These are phyloP conservation scores for Otolemur crassicaudatus DNA, from an alignment of 2,797 vertebrate genomes.

Conservation along the genomic window DNA sequence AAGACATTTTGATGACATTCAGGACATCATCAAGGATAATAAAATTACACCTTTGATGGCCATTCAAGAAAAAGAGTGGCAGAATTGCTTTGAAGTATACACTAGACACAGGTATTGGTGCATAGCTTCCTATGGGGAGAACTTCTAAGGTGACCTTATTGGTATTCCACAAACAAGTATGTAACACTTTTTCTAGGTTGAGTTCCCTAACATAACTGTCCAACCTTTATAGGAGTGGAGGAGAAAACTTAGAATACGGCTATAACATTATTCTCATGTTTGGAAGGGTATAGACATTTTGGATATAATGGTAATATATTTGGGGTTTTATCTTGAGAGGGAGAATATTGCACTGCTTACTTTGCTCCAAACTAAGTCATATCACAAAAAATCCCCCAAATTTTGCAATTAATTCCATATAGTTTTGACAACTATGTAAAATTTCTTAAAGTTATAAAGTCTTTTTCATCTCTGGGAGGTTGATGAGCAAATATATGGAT, in stretches of 20 bases:
- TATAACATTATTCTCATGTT: not conserved
- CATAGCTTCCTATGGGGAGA: too few relatives aligned
- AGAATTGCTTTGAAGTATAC: too few relatives aligned
- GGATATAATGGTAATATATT: not conserved
- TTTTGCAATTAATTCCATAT: not conserved
- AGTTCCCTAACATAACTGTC: too few relatives aligned
- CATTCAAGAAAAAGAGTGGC: too few relatives aligned
- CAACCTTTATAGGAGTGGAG: not conserved
- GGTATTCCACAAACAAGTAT: too few relatives aligned
- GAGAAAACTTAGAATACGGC: not conserved
- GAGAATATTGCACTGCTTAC: not conserved
- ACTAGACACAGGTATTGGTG: too few relatives aligned
- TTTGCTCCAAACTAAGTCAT: not conserved
- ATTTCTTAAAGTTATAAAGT: conserved; percentile 22
- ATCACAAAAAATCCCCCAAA: not conserved
- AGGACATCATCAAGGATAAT: too few relatives aligned
- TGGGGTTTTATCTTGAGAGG: not conserved
- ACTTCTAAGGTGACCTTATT: too few relatives aligned
- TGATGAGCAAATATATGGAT: not conserved
- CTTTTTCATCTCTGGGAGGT: not conserved
- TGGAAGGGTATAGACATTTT: not conserved
- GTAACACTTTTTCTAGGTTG: too few relatives aligned
- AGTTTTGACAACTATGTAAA: not conserved
- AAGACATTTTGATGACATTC: too few relatives aligned
- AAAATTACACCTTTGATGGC: too few relatives aligned